These are phyloP conservation scores for Bubo blakistoni DNA, from an alignment of 2,113 vertebrate species.

Conservation along the genomic window DNA sequence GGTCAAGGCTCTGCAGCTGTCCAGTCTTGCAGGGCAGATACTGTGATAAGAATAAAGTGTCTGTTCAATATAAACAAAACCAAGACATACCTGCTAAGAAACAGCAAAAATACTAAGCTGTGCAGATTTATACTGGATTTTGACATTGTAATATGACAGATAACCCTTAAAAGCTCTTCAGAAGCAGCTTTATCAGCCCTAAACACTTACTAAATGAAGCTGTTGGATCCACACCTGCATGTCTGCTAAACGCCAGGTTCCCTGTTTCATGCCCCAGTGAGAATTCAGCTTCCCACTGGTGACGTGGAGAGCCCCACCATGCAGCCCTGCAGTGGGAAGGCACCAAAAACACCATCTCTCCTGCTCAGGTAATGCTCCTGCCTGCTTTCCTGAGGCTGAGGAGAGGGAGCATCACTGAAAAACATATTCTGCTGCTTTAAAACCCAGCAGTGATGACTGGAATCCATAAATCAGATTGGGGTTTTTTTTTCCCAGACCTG, in stretches of 20 bases:
- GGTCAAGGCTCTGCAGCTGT: not conserved
- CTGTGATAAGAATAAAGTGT: not conserved
- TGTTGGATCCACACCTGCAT: not conserved
- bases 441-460: not conserved
- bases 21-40: not conserved
- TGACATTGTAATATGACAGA: not conserved
- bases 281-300: not conserved
- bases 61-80: not conserved
- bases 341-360: not conserved
- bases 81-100: not conserved
- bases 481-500: not conserved
- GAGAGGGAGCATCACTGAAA: not conserved
- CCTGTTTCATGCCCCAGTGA: not conserved
- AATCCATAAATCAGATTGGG: slow-evolving; percentile 25
- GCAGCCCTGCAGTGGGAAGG: not conserved
- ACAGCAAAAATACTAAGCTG: not conserved
- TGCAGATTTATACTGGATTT: not conserved
- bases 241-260: not conserved
- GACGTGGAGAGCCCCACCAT: fast-evolving
- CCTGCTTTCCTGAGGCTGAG: not conserved
- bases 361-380: not conserved
- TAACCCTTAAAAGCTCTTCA: not conserved
- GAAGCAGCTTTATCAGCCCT: not conserved
- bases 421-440: not conserved
- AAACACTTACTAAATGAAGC: not conserved